Percentiles rank a stretch among this genome's conserved stretches.
phyloP scores from a whole-genome alignment of 1,140 invertebrate genomes.

The Drosophila ogumai region DNA sequence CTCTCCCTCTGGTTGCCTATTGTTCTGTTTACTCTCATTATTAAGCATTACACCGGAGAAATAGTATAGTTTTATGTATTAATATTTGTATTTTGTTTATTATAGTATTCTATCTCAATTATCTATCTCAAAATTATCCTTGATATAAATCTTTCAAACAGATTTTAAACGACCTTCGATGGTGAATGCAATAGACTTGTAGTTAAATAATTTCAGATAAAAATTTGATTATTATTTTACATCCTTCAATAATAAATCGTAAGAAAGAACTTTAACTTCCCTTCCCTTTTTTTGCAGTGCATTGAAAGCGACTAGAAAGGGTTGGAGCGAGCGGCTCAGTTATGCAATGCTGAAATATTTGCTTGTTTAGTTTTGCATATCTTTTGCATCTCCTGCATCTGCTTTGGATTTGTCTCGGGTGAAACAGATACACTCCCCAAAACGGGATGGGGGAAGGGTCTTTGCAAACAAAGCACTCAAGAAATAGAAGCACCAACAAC shows the following conservation, averaged over 20 bases:
- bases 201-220: background rate
- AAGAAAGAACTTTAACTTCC: background rate
- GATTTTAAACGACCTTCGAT: too few relatives aligned
- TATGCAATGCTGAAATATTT: conserved; percentile 82
- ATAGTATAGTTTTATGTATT: background rate
- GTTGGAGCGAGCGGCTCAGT: conserved; percentile 51
- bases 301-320: background rate
- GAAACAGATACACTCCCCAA: conserved; percentile 18
- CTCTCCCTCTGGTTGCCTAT: conserved; percentile 35
- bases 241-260: too few relatives aligned
- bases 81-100: too few relatives aligned
- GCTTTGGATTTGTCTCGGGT: conserved; percentile 50
- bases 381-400: conserved; percentile 70
- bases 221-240: background rate
- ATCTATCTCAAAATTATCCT: too few relatives aligned
- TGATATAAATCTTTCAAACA: too few relatives aligned
- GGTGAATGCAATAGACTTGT: background rate
- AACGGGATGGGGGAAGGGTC: background rate
- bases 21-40: conserved; percentile 34
- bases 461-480: conserved; percentile 53
- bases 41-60: conserved; percentile 12
- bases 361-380: conserved; percentile 82
- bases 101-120: too few relatives aligned
- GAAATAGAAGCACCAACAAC: conserved; percentile 31
- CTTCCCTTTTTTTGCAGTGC: background rate